phyloP scores from a whole-genome alignment of 2,888 invertebrate species.

The Tanaodytes sp. region DNA sequence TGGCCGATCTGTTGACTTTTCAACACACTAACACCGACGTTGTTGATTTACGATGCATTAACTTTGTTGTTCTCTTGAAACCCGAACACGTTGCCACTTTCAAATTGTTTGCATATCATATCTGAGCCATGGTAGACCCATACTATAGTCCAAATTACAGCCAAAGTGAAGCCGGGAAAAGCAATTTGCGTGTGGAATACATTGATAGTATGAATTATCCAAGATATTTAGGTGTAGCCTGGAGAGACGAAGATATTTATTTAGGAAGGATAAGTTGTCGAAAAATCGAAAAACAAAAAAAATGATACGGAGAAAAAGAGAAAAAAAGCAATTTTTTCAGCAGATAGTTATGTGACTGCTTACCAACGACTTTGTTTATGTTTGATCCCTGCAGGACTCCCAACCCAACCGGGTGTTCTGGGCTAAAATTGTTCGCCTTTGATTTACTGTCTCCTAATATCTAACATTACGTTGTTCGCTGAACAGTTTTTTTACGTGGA shows the following conservation, averaged over 20 bases:
- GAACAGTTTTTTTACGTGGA: too few relatives aligned
- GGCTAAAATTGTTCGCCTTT: too few relatives aligned
- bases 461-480: too few relatives aligned
- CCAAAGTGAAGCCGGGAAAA: constrained; percentile 74
- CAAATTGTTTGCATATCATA: constrained; percentile 77
- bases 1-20: constrained; percentile 22
- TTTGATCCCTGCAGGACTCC: too few relatives aligned
- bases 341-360: constrained; percentile 16
- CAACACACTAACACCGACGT: constrained; percentile 2
- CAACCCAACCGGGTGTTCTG: too few relatives aligned
- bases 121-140: constrained; percentile 77
- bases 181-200: constrained; percentile 57
- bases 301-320: too few relatives aligned
- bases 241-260: too few relatives aligned
- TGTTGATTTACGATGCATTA: too few relatives aligned
- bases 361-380: not conserved
- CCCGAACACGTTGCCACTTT: constrained; percentile 76
- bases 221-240: constrained; percentile 30
- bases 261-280: too few relatives aligned
- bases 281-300: too few relatives aligned
- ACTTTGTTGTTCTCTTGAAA: constrained; percentile 7
- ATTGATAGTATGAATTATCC: constrained; percentile 7
- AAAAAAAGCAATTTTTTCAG: constrained; percentile 32
- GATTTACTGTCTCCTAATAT: too few relatives aligned
- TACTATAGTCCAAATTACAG: constrained; percentile 65